phyloP scores from a whole-genome alignment of 2,888 invertebrate genomes.

The Lumbricus terrestris region DNA sequence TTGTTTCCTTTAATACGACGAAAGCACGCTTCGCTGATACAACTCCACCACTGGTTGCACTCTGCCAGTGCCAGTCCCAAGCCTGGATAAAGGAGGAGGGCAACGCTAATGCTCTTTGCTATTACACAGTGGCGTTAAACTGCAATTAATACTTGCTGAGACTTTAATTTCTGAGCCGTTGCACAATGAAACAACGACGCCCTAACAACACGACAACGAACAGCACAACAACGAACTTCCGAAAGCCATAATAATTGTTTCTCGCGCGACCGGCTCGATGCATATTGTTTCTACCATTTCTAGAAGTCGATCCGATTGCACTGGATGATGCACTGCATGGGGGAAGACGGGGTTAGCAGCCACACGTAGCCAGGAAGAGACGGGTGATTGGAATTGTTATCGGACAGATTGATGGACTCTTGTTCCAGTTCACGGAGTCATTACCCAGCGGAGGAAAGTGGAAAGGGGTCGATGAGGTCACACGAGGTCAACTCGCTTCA shows the following conservation, averaged over 20 bases:
- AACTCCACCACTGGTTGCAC: too few relatives aligned
- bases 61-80: too few relatives aligned
- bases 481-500: background rate
- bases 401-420: background rate
- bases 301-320: background rate
- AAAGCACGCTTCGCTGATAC: too few relatives aligned
- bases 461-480: background rate
- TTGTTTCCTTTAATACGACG: too few relatives aligned
- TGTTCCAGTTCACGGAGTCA: background rate
- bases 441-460: background rate
- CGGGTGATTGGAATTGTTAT: background rate
- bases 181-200: background rate
- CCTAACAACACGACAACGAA: background rate
- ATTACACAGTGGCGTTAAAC: too few relatives aligned
- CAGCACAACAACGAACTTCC: background rate
- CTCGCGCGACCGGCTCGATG: background rate
- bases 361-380: background rate
- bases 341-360: too few relatives aligned
- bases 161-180: background rate
- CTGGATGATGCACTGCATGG: background rate
- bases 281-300: background rate
- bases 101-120: too few relatives aligned
- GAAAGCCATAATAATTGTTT: background rate
- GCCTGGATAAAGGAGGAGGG: too few relatives aligned
- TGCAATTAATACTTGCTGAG: too few relatives aligned